These are phyloP conservation scores for Cyprinodon variegatus DNA, from an alignment of 2,113 vertebrate species.

Conservation along the genomic window DNA sequence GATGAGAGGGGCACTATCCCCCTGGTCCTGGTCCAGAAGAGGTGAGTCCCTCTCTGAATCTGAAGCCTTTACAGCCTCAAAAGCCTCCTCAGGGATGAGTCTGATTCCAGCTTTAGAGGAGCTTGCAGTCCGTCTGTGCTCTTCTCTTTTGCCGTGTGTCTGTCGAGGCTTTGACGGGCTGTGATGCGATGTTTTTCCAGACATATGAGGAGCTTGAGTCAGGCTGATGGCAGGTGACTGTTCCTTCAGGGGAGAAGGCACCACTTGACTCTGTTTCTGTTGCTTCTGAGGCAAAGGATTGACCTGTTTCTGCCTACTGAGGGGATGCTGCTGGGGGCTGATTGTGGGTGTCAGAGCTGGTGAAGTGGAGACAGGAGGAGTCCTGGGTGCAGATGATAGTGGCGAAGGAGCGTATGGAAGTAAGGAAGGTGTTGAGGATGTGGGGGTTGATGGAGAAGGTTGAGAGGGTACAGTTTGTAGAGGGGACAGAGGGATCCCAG, in stretches of 20 bases:
- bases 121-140: conserved; percentile 49
- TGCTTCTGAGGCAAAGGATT: conserved; percentile 66
- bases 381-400: conserved; percentile 72
- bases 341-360: conserved; percentile 64
- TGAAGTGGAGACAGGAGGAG: conserved; percentile 71
- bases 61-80: conserved; percentile 68
- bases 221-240: conserved; percentile 25
- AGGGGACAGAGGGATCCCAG: conserved; percentile 76
- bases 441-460: conserved; percentile 59
- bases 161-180: conserved; percentile 54
- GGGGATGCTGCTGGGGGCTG: conserved; percentile 65
- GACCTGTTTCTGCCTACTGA: conserved; percentile 67
- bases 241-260: conserved; percentile 64
- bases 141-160: conserved; percentile 33
- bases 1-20: conserved; percentile 75
- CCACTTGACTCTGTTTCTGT: conserved; percentile 49
- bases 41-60: conserved; percentile 80
- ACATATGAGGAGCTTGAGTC: conserved; percentile 32
- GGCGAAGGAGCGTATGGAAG: conserved; percentile 71
- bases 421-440: conserved; percentile 69
- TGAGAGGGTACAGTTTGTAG: conserved; percentile 58
- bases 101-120: conserved; percentile 63
- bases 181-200: conserved; percentile 44
- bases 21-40: conserved; percentile 76
- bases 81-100: conserved; percentile 67